Conservation (phyloP, 2,797 vertebrate species). For the Somateria mollissima region DNA sequence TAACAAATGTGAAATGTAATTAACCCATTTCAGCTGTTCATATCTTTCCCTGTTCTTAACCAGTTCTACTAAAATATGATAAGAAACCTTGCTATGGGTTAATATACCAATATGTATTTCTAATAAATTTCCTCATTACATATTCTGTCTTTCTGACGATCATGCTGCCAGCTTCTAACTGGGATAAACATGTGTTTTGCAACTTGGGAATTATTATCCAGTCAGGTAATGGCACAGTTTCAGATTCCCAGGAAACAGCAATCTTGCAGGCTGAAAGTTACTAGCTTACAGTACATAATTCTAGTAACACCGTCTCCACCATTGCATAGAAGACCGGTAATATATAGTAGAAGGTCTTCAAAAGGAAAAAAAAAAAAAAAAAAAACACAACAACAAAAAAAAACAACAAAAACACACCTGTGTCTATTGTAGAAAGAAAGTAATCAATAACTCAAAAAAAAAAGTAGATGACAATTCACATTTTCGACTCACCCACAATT, state of each 20-base stretch:
- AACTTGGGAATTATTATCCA: background rate
- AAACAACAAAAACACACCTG: background rate
- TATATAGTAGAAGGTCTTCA: background rate
- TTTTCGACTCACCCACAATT: background rate
- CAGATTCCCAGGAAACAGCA: background rate
- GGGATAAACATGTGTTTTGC: background rate
- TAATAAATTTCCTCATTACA: slow-evolving; percentile 13
- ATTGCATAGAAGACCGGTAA: background rate
- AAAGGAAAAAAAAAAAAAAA: background rate
- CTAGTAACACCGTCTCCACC: background rate
- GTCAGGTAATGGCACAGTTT: background rate
- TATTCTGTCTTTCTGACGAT: background rate
- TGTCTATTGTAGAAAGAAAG: background rate
- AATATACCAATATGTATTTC: background rate
- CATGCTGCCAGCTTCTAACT: background rate
- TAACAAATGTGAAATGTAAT: slow-evolving; percentile 66
- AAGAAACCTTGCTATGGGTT: background rate
- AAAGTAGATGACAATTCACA: background rate
- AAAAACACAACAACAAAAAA: too few relatives aligned
- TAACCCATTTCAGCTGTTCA: slow-evolving; percentile 65
- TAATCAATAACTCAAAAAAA: background rate
- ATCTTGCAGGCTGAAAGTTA: background rate
- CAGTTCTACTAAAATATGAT: slow-evolving; percentile 9
- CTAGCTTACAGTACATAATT: background rate
- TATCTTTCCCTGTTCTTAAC: background rate